Evolutionary conservation across 2,797 vertebrate species (phyloP), one percentile per base, ranked within the genome.

Genomic region (Holocentrus rufus): DNA sequence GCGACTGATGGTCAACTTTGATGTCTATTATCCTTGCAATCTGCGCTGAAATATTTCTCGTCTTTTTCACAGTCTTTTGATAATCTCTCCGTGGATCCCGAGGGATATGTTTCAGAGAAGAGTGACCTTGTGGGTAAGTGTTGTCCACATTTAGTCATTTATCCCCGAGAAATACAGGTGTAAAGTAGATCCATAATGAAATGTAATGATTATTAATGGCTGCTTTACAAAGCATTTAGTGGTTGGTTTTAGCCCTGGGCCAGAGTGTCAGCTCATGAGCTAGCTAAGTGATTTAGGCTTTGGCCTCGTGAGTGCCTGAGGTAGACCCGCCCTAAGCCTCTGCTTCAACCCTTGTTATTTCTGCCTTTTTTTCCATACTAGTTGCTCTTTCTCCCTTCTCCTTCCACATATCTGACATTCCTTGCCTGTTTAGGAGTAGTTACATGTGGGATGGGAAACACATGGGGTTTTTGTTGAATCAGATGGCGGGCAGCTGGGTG

Each of bases 1-100:
- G 64, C 76, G 56, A 88, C 60, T 90, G 85, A 91, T 85, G 87
- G 87, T 69, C 82, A 25, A 76, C 84, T 88, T 84, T 88, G 75
- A 77, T 34, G 73, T 83, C 72, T 82, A 62, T 74, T 11, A 13
- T 69, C 70, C 50, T 63, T 86, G 65, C 87, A 80, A 85, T 80
- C 69, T 76, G 22, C 20, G 63, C 49, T 65, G 2, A 78, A 78
- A 81, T 50, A 34, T 56, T 9, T 23, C 17, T 27, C 4, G 68
- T 78, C 76, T 83, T 79, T 68, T 88, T 80, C 77, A 74, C 86
- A 99, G 97, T 98, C 97, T 77, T 97, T 94, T 87, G 97, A 99
- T 93, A 98, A 97, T 83, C 93, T 98, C 80, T 96, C 95, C 49
- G 90, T 95, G 92, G 95, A 97, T 87, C 96, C 95, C 47, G 93